phyloP scores from a whole-genome alignment of 2,113 vertebrate species.

The Ictalurus punctatus region DNA sequence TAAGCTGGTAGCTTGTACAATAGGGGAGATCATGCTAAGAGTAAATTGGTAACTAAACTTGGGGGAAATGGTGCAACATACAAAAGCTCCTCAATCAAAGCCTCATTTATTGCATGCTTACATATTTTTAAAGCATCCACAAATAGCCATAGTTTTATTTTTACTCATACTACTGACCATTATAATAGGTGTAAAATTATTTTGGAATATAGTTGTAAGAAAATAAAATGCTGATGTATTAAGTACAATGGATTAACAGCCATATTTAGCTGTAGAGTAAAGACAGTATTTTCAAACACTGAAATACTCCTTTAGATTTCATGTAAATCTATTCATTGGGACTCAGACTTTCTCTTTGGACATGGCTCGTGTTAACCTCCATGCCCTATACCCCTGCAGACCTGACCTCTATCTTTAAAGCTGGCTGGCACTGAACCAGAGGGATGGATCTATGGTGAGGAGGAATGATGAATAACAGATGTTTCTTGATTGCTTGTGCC shows the following conservation, averaged over 20 bases:
- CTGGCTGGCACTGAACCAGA: conserved; percentile 1
- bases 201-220: neutral
- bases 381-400: conserved; percentile 6
- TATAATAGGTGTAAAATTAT: neutral
- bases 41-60: neutral
- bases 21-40: neutral
- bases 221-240: neutral
- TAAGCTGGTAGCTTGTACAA: neutral
- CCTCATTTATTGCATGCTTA: neutral
- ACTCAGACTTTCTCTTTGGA: neutral
- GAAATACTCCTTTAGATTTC: neutral
- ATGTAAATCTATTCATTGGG: neutral
- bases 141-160: neutral
- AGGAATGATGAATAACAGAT: conserved; percentile 56
- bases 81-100: neutral
- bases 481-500: conserved; percentile 47
- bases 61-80: neutral
- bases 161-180: neutral
- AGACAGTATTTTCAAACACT: neutral
- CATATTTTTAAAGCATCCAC: neutral
- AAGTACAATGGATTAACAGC: neutral
- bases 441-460: conserved; percentile 20
- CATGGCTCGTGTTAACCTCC: conserved; percentile 32
- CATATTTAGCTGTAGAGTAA: neutral
- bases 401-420: neutral